Evolutionary conservation across 2,113 vertebrate genomes (phyloP).

Genomic region (Tyrannus savana): DNA sequence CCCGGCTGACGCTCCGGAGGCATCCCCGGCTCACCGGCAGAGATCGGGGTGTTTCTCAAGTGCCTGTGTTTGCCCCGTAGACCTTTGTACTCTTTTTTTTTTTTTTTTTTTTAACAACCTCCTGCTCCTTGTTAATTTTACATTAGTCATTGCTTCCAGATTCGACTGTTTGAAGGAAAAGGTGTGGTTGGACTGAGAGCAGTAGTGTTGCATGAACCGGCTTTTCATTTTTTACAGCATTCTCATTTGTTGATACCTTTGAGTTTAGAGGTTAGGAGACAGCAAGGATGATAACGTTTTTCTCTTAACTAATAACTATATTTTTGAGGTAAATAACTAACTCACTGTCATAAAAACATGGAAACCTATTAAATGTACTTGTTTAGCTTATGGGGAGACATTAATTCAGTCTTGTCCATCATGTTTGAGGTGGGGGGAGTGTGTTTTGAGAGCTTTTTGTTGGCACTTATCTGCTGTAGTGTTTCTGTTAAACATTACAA

Average conservation of each 20-base stretch:
- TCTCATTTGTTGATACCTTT: neutral
- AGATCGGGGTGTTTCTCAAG: neutral
- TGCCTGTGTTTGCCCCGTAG: neutral
- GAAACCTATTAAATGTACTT: neutral
- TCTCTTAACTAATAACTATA: neutral
- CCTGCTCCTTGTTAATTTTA: neutral
- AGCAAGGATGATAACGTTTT: neutral
- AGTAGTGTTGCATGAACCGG: neutral
- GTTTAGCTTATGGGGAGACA: neutral
- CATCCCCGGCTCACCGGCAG: neutral
- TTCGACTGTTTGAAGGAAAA: neutral
- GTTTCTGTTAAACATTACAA: neutral
- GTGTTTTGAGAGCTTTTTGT: neutral
- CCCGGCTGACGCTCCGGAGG: neutral
- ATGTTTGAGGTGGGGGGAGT: accelerated
- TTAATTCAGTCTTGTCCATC: neutral
- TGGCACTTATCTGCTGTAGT: neutral
- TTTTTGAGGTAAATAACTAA: neutral
- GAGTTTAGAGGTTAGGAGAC: neutral
- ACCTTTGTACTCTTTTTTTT: neutral
- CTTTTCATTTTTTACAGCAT: neutral
- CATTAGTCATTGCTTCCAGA: constrained; percentile 29
- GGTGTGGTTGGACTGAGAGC: neutral
- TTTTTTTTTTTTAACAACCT: neutral
- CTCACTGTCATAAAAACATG: neutral